Base-by-base conservation (phyloP, 2,797 vertebrate genomes). In the Ambastaia sidthimunki region DNA sequence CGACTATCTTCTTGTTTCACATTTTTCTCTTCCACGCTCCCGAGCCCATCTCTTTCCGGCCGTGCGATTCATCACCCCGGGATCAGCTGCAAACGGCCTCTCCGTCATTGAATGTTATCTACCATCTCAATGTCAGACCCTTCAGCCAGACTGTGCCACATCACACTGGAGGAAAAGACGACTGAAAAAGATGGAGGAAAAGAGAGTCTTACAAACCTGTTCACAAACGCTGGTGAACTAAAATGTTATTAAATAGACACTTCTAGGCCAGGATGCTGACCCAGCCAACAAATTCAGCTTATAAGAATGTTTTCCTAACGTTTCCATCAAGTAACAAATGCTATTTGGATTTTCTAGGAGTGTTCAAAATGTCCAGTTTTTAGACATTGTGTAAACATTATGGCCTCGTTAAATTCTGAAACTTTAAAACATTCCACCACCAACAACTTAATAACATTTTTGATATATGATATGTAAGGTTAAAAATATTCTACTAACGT, bases 1-100 rank as follows among this genome's bases (percentile, higher is more conserved):
- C 34, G 73, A 80, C 80, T 87, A 87, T 89, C 86, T 87, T 81
- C 84, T 86, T 76, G 87, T 83, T 84, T 84, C 86, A 76, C 79
- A 73, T 80, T 85, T 83, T 81, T 79, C 70, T 74, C 37, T 72
- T 47, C 59, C 23, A 10, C 28, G 28, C 80, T 50, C 55, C 47
- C 66, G 52, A 59, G 72, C 69, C 71, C 74, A 37, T 75, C 71
- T 74, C 80, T 71, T n/a, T 69, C 76, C 31, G 63, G 74, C 76
- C 63, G 57, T 63, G 66, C 66, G 78, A 84, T 86, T 85, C 87
- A 85, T 87, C 85, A 81, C 52, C 59, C 41, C 75, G 16, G 71
- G 82, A 87, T 78, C 67, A 68, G 83, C 31, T 65, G 71, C 70
- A 50, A 84, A 82, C 60, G 81, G 84, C 76, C 84, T 78, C 82